phyloP scores from a whole-genome alignment of 2,797 vertebrate species.

The Rhodeus uyekii region DNA sequence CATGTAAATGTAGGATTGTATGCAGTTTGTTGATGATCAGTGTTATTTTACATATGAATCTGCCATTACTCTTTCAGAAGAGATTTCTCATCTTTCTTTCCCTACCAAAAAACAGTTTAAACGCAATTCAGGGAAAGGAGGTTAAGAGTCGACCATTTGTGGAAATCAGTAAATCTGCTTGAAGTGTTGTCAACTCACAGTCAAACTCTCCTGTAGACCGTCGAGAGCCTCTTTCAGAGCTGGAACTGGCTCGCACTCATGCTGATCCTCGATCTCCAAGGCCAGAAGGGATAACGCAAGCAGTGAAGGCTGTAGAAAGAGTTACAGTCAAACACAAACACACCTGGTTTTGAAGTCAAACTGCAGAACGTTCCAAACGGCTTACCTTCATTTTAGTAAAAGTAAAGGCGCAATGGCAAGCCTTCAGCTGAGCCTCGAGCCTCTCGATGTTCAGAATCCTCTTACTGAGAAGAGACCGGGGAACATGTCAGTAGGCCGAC shows the following conservation, averaged over 20 bases:
- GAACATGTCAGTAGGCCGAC: neutral
- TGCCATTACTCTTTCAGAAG: too few species aligned
- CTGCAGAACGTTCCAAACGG: neutral
- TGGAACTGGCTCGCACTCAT: slow-evolving; percentile 67
- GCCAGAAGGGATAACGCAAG: slow-evolving; percentile 86
- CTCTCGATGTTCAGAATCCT: slow-evolving; percentile 85
- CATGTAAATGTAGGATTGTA: too few species aligned
- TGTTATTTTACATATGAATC: too few species aligned
- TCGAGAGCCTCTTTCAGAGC: slow-evolving; percentile 79
- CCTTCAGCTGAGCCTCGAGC: slow-evolving; percentile 93
- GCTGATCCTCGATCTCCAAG: slow-evolving; percentile 84
- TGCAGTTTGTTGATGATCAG: too few species aligned
- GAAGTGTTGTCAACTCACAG: slow-evolving; percentile 75
- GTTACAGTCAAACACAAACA: neutral
- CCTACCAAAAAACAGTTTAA: too few species aligned
- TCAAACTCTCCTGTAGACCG: slow-evolving; percentile 81
- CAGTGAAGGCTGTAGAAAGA: slow-evolving; percentile 84
- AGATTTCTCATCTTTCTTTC: too few species aligned
- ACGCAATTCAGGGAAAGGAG: too few species aligned
- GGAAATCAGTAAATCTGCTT: neutral
- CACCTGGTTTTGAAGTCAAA: neutral
- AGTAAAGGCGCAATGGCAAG: slow-evolving; percentile 89
- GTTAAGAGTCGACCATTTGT: neutral
- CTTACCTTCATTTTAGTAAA: slow-evolving; percentile 97
- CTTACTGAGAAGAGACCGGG: slow-evolving; percentile 68